A percentile compares a stretch with the other conserved stretches of the same genome.
Evolutionary conservation across 1,140 invertebrate genomes (phyloP).

Genomic region (Elymnias hypermnestra): DNA sequence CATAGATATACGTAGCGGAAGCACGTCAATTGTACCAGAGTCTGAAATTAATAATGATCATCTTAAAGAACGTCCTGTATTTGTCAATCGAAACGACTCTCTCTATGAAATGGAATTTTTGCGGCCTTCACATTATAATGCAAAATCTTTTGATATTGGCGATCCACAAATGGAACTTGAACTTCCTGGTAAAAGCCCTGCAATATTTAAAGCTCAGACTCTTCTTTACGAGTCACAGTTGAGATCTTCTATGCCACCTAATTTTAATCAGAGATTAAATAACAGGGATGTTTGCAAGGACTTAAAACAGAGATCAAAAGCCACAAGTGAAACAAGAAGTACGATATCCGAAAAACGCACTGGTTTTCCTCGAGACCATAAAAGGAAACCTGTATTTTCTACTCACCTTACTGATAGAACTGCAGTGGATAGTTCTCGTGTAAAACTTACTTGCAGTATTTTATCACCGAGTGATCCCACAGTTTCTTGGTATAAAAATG

Average conservation of each 20-base stretch:
- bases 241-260: conserved; percentile 29
- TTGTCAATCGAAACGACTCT: conserved; percentile 41
- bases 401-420: conserved; percentile 87
- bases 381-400: conserved; percentile 87
- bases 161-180: conserved; percentile 22
- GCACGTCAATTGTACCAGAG: background rate
- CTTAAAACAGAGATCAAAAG: conserved; percentile 37
- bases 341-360: conserved; percentile 46
- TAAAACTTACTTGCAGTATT: conserved; percentile 90
- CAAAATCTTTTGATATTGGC: conserved; percentile 33
- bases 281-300: conserved; percentile 26
- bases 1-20: too few relatives aligned
- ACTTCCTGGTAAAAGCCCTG: conserved; percentile 20
- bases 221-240: conserved; percentile 45
- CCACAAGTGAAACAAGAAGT: conserved; percentile 42
- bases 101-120: conserved; percentile 45
- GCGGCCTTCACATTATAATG: conserved; percentile 44
- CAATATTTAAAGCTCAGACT: conserved; percentile 50
- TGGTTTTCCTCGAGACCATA: conserved; percentile 59
- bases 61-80: conserved; percentile 21
- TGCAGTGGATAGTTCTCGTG: conserved; percentile 82
- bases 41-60: background rate
- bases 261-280: conserved; percentile 21
- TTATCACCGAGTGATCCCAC: conserved; percentile 87
- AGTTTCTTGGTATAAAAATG: conserved; percentile 90